Base-by-base conservation (phyloP, 2,888 invertebrate genomes). In the Eupithecia abbreviata region DNA sequence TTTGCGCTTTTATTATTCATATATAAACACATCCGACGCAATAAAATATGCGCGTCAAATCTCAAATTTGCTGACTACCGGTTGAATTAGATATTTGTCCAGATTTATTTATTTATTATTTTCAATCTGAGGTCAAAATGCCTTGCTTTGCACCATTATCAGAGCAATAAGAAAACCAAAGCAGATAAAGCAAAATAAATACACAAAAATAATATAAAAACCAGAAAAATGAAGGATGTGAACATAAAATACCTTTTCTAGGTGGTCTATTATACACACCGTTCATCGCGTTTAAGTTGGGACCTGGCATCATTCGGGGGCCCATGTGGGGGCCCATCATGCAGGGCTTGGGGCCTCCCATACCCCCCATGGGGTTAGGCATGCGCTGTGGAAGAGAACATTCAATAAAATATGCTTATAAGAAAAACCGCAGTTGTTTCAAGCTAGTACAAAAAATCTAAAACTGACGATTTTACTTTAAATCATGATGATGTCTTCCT, bases 311-410 rank as follows among this genome's bases (percentile, higher is more conserved):
- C 95, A 95, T 95, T 77, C 95, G 88, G 3, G 95, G 94, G 68
- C 93, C 95, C 94, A 94, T 94, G 83, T 94, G 94, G 6, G 94
- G 95, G 0, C 95, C 94, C 95, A 95, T 95, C 95, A 95, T 95
- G 83, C 95, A 95, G 0, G 91, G 92, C 82, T 95, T 95, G 76
- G 93, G 93, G 71, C 94, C 94, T 71, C 94, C 94, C 95, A 95
- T 95, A 15, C 93, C 94, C 12, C 93, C 94, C 95, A 95, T 95
- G 0, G 95, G 95, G 78, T 94, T 95, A 42, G 95, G 94, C 95
- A 95, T 95, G 47, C 95, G 92, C 95, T 95, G 86, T 66, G 68
- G 49, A 18, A 91, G 90, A 78, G 62, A 75, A 43, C 66, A 65
- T 30, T n/a, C 45, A 67, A 2, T 51, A 55, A 75, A 68, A 73